These are phyloP conservation scores for Drosophila multiciliata DNA, from an alignment of 2,888 invertebrate species.

Conservation along the genomic window DNA sequence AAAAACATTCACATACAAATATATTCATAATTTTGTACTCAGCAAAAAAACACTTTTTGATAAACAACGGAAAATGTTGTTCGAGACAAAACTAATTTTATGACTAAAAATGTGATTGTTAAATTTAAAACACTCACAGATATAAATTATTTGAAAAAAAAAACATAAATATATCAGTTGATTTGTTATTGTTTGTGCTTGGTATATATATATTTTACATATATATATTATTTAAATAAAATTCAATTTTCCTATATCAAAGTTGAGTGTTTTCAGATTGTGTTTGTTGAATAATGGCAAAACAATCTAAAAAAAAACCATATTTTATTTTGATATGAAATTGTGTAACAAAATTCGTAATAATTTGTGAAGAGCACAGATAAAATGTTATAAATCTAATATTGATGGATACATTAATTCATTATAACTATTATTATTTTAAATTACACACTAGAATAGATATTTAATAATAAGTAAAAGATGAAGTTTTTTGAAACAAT, in stretches of 20 bases:
- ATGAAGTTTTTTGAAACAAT: background rate
- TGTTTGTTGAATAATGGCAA: background rate
- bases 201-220: no score
- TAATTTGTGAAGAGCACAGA: background rate
- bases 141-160: background rate
- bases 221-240: background rate
- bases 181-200: no score
- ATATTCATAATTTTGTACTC: background rate
- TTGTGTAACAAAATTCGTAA: background rate
- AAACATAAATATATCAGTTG: no score
- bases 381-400: background rate
- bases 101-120: background rate
- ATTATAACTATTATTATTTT: background rate
- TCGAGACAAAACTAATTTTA: background rate
- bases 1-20: background rate
- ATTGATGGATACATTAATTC: background rate
- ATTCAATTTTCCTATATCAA: background rate
- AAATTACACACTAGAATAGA: background rate
- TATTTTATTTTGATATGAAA: background rate
- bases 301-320: background rate
- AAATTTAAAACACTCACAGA: background rate
- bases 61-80: background rate
- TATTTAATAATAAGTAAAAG: background rate
- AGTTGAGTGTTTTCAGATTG: background rate
- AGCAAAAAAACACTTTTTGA: background rate